A percentile compares a stretch with the other conserved stretches of the same genome.
phyloP scores from a whole-genome alignment of 2,888 invertebrate species.

The Torymus texanus region DNA sequence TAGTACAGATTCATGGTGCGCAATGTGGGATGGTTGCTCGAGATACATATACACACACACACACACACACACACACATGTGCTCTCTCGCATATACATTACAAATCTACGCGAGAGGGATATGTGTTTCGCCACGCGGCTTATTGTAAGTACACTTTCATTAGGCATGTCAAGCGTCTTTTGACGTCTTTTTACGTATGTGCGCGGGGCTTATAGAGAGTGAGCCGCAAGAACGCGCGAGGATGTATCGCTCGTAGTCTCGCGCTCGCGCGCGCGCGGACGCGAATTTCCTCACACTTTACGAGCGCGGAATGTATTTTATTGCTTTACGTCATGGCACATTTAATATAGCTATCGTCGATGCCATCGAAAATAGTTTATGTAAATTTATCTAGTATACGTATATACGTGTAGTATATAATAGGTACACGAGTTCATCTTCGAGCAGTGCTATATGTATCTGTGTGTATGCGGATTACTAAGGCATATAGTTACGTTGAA shows the following conservation, averaged over 20 bases:
- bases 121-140: slow-evolving; percentile 65
- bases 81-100: not conserved
- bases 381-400: slow-evolving; percentile 42
- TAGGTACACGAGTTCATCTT: not conserved
- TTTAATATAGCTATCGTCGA: slow-evolving; percentile 52
- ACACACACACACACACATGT: slow-evolving; percentile 4
- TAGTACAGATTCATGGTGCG: not conserved
- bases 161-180: slow-evolving; percentile 58
- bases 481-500: too few species aligned
- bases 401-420: not conserved
- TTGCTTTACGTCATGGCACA: slow-evolving; percentile 53
- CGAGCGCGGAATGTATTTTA: slow-evolving; percentile 46
- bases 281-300: slow-evolving; percentile 50
- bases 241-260: not conserved
- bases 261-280: not conserved
- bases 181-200: slow-evolving; percentile 54
- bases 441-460: slow-evolving; percentile 5
- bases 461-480: not conserved
- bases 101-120: slow-evolving; percentile 21
- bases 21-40: slow-evolving; percentile 67
- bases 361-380: slow-evolving; percentile 50
- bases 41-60: slow-evolving; percentile 56
- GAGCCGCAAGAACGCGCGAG: not conserved
- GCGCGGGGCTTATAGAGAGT: not conserved
- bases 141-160: slow-evolving; percentile 68